phyloP scores from a whole-genome alignment of 2,113 vertebrate species.

The Serinus canaria region DNA sequence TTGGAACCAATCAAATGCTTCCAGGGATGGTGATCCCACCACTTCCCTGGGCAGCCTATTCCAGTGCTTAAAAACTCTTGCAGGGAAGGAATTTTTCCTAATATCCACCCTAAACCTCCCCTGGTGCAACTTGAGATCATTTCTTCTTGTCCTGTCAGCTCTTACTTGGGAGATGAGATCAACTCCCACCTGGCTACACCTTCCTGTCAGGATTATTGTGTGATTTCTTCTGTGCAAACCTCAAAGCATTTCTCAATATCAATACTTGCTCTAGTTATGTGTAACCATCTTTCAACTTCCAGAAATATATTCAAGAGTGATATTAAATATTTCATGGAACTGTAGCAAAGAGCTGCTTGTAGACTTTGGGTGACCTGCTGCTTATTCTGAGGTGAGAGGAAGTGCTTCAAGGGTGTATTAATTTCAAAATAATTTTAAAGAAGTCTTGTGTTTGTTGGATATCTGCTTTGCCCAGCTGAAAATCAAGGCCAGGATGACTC shows the following conservation, averaged over 20 bases:
- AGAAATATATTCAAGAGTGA: slow-evolving; percentile 28
- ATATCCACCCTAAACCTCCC: neutral
- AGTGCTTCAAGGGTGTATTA: slow-evolving; percentile 41
- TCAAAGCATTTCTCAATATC: slow-evolving; percentile 44
- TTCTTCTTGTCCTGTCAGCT: neutral
- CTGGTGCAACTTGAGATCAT: neutral
- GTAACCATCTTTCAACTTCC: slow-evolving; percentile 45
- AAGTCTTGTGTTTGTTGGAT: neutral
- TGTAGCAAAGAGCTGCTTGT: slow-evolving; percentile 11
- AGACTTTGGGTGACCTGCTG: slow-evolving; percentile 15
- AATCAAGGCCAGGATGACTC: slow-evolving; percentile 47
- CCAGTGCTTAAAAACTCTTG: neutral
- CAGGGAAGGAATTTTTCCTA: neutral
- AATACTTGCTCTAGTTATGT: slow-evolving; percentile 34
- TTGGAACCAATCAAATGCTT: neutral
- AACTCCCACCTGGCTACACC: neutral
- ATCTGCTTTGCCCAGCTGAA: slow-evolving; percentile 38
- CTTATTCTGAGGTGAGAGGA: slow-evolving; percentile 12
- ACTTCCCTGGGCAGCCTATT: neutral
- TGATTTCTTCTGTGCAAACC: slow-evolving; percentile 25
- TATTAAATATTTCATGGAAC: slow-evolving; percentile 63
- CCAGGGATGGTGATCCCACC: neutral
- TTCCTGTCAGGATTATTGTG: neutral
- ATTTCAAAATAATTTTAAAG: slow-evolving; percentile 59
- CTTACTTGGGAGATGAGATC: neutral